Evolutionary conservation across 2,888 invertebrate genomes (phyloP), one percentile per base, ranked within the genome.

Genomic region (Erebia aethiops): DNA sequence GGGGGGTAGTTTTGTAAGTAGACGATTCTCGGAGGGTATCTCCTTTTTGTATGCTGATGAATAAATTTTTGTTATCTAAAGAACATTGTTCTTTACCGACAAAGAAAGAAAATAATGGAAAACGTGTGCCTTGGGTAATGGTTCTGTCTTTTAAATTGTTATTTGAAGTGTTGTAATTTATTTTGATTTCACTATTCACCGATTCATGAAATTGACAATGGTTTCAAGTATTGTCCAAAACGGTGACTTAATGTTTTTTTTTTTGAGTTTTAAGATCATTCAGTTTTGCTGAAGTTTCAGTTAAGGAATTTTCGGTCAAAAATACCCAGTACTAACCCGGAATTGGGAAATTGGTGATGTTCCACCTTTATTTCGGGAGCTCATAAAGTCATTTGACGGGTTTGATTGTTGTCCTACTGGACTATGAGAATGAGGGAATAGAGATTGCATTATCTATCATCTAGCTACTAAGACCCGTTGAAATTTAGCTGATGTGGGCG

Each of bases 1-100:
- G 7, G 66, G 82, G 82, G 84, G 82, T 82, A 80, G 83, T 76
- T 83, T 81, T 83, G 82, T 83, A 85, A 87, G 86, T 84, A 81
- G 82, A 79, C 79, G 80, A 78, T 89, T 88, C 87, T 79, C 76
- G 82, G 86, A 83, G 82, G 81, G 82, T 80, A 21, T 78, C 81
- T 77, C 83, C 87, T 88, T 88, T 88, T 85, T 89, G 84, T 81
- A 83, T 83, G 78, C 79, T 84, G 83, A 86, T 85, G 84, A 88
- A 87, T 86, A 86, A 78, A 83, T 85, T 86, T 88, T 87, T 82
- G 84, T 84, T 82, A 77, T 84, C 82, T 80, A 72, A 74, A 73
- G 79, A 80, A 84, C 82, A 86, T 83, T 82, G 80, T 79, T 75
- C 70, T 69, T 61, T 35, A 76, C 79, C 80, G 81, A 83, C 84